A percentile compares a stretch with the other conserved stretches of the same genome.
Evolutionary conservation across 2,797 vertebrate species (phyloP).

Genomic region (Rhinophrynus dorsalis): DNA sequence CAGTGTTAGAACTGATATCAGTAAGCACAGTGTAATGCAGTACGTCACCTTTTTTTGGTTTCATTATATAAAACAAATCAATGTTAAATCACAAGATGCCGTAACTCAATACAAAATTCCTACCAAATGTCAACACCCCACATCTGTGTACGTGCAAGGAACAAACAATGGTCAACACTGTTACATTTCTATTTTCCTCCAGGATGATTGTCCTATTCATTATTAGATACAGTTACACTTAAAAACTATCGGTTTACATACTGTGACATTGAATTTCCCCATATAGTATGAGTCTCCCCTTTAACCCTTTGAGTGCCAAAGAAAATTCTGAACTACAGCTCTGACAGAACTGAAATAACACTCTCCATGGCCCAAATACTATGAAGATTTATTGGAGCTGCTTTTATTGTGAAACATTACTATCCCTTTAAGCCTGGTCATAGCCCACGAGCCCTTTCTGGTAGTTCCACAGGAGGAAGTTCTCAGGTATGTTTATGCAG

Average conservation of each 20-base stretch:
- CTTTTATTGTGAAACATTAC: no score
- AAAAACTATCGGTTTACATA: constrained; percentile 9
- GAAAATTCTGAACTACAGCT: no score
- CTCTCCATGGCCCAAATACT: neutral
- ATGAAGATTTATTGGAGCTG: neutral
- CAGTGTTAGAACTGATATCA: neutral
- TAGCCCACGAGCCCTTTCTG: neutral
- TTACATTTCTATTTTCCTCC: neutral
- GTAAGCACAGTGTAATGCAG: neutral
- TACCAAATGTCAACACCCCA: constrained; percentile 7
- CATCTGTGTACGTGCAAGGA: neutral
- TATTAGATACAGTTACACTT: constrained; percentile 6
- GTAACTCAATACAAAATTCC: neutral
- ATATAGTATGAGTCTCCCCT: neutral
- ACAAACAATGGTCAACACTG: neutral
- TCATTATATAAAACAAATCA: neutral
- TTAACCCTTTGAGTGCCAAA: no score
- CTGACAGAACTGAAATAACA: neutral
- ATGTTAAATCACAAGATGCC: neutral
- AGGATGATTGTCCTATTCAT: neutral
- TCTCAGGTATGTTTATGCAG: no score
- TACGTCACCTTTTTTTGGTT: neutral
- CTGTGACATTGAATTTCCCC: neutral
- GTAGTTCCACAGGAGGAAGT: neutral
- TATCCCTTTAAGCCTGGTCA: no score